Conservation (phyloP, 2,888 invertebrate genomes). For the Bellardia bayeri region DNA sequence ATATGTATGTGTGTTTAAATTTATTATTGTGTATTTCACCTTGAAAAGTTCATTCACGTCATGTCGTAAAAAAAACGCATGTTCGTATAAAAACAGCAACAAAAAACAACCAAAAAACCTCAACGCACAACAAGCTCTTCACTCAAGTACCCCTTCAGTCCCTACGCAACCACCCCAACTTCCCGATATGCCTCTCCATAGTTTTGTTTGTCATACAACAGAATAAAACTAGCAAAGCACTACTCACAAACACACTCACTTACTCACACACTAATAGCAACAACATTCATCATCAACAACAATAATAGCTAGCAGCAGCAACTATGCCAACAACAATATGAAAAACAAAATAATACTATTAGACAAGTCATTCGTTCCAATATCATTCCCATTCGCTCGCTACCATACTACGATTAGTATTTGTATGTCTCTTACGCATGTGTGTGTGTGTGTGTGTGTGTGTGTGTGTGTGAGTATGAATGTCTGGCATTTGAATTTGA, state of each 20-base stretch:
- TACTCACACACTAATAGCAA: conserved; percentile 7
- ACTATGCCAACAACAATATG: background rate
- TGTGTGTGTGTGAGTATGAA: background rate
- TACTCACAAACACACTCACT: background rate
- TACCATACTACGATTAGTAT: background rate
- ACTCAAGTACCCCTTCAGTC: conserved; percentile 37
- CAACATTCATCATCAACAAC: conserved; percentile 33
- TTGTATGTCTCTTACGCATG: background rate
- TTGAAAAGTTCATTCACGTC: conserved; percentile 83
- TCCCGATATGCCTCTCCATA: conserved; percentile 44
- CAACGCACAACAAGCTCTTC: conserved; percentile 51
- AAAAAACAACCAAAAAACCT: conserved; percentile 19
- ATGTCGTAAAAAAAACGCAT: conserved; percentile 80
- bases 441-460: background rate
- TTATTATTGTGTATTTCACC: conserved; percentile 79
- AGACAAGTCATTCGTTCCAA: conserved; percentile 61
- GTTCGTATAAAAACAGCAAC: conserved; percentile 73
- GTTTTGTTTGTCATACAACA: conserved; percentile 20
- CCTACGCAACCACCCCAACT: conserved; percentile 22
- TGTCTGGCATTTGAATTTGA: conserved; percentile 29
- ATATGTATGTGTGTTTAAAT: background rate
- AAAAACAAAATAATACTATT: background rate
- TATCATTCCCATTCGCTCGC: conserved; percentile 30
- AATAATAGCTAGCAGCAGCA: conserved; percentile 9
- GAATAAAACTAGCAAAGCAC: conserved; percentile 52